A percentile compares a stretch with the other conserved stretches of the same genome.
Conservation (phyloP, 2,888 invertebrate genomes). For the Heliconius sara region DNA sequence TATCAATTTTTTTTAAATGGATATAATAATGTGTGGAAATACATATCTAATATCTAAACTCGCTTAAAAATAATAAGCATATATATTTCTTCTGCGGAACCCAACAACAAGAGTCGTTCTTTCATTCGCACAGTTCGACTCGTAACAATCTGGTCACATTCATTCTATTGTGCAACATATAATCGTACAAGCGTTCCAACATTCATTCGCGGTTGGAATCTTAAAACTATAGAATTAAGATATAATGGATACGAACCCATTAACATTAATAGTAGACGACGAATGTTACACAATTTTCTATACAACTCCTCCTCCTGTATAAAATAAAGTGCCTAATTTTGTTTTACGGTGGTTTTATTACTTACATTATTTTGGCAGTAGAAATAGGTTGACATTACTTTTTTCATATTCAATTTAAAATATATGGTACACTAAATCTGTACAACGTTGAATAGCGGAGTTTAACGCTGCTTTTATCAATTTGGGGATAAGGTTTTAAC, state of each 20-base stretch:
- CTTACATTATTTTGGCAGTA: not conserved
- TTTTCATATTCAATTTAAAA: not conserved
- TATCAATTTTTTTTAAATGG: too few species aligned
- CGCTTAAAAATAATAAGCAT: not conserved
- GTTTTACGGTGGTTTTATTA: conserved; percentile 4
- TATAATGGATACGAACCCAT: not conserved
- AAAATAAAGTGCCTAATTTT: not conserved
- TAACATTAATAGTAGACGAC: not conserved
- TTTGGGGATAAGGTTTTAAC: not conserved
- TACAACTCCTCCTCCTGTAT: too few species aligned
- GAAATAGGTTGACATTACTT: not conserved
- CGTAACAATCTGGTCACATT: conserved; percentile 8
- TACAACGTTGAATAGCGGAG: too few species aligned
- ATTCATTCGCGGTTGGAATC: conserved; percentile 14
- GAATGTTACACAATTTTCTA: not conserved
- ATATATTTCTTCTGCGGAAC: not conserved
- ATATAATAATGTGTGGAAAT: too few species aligned
- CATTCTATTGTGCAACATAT: conserved; percentile 9
- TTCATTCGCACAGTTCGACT: not conserved
- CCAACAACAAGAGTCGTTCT: not conserved
- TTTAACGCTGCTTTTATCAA: not conserved
- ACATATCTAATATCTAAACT: not conserved
- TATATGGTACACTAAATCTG: not conserved
- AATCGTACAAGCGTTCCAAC: not conserved
- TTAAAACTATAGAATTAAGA: conserved; percentile 18